Evolutionary conservation across 2,888 invertebrate species (phyloP).

Genomic region (Nasonovia ribisnigri): DNA sequence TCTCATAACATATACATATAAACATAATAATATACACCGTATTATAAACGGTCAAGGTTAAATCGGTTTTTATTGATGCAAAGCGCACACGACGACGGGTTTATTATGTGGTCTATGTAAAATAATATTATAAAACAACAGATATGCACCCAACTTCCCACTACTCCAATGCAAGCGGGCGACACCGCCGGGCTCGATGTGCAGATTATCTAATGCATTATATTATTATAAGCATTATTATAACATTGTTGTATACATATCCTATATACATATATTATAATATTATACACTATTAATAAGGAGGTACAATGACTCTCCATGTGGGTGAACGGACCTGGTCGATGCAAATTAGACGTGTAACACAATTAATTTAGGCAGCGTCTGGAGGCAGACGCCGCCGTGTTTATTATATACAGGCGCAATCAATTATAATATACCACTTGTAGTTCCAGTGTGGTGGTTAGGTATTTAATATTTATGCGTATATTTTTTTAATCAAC

Average conservation of each 20-base stretch:
- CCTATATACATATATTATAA: conserved; percentile 6
- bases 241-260: conserved; percentile 15
- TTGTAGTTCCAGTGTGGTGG: not conserved
- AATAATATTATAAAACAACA: conserved; percentile 31
- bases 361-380: conserved; percentile 52
- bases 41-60: conserved; percentile 23
- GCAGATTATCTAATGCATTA: conserved; percentile 41
- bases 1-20: not conserved
- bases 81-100: not conserved
- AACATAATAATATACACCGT: not conserved
- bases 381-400: not conserved
- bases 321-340: conserved; percentile 45
- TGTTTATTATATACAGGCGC: not conserved
- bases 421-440: conserved; percentile 34
- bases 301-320: conserved; percentile 38
- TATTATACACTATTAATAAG: not conserved
- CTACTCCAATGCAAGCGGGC: not conserved
- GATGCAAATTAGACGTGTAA: conserved; percentile 60
- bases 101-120: conserved; percentile 15
- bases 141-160: conserved; percentile 8
- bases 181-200: conserved; percentile 4
- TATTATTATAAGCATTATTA: not conserved
- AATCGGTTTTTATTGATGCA: conserved; percentile 21
- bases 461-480: not conserved
- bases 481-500: conserved; percentile 44